phyloP scores from a whole-genome alignment of 2,113 vertebrate genomes.

The Python bivittatus region DNA sequence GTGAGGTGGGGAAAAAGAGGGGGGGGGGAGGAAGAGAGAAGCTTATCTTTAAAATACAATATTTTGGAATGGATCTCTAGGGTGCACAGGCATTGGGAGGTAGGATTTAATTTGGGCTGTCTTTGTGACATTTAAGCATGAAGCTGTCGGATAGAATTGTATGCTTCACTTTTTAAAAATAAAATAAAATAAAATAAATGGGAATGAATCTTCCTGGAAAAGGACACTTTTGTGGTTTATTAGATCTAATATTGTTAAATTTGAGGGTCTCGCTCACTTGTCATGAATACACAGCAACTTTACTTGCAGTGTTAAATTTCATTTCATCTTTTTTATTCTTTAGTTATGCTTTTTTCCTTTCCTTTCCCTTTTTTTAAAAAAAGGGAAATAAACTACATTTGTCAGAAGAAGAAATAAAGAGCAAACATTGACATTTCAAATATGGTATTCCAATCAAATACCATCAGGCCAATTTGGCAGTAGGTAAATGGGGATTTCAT shows the following conservation, averaged over 20 bases:
- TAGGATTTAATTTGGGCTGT: constrained; percentile 43
- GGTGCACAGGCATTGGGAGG: constrained; percentile 43
- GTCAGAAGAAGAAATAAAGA: background rate
- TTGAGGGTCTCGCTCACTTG: background rate
- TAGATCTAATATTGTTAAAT: background rate
- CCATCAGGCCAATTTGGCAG: background rate
- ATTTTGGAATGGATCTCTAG: constrained; percentile 58
- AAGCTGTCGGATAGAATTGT: background rate
- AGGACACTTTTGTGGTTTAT: rapidly evolving
- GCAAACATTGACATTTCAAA: background rate
- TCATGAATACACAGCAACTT: background rate
- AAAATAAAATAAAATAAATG: constrained; percentile 5
- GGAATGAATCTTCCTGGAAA: background rate
- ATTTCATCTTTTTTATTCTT: background rate
- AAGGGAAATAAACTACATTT: background rate
- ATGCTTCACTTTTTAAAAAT: background rate
- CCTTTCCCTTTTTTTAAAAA: background rate
- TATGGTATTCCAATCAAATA: background rate
- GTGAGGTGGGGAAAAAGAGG: constrained; percentile 13
- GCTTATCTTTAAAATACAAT: constrained; percentile 59
- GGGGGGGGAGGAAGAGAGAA: background rate
- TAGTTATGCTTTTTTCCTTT: background rate
- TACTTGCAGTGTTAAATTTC: constrained; percentile 31
- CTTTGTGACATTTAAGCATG: background rate
- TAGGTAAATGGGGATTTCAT: background rate